Percentiles rank a stretch among this genome's conserved stretches.
These are phyloP conservation scores for Kradibia gibbosae DNA, from an alignment of 1,140 invertebrate species.

Conservation along the genomic window DNA sequence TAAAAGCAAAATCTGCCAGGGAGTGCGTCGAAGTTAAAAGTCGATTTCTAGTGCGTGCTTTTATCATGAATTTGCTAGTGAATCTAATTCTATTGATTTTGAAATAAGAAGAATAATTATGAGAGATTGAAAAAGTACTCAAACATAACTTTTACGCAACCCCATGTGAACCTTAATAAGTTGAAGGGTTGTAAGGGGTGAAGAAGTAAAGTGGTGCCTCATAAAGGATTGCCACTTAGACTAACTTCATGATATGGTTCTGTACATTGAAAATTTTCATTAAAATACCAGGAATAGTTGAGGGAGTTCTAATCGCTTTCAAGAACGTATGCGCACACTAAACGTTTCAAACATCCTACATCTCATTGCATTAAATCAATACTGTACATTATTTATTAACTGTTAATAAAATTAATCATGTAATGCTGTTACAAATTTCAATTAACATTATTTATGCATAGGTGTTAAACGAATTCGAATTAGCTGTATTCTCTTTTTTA, in stretches of 20 bases:
- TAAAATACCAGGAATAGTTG: conserved; percentile 50
- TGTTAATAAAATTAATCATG: conserved; percentile 24
- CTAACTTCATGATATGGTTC: conserved; percentile 38
- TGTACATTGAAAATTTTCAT: conserved; percentile 46
- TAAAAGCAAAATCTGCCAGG: not conserved
- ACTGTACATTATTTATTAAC: conserved; percentile 18
- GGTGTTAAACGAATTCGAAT: not conserved
- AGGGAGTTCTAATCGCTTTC: conserved; percentile 40
- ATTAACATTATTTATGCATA: conserved; percentile 1
- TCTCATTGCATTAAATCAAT: conserved; percentile 15
- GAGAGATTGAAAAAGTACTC: conserved; percentile 46
- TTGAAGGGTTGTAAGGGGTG: too few species aligned
- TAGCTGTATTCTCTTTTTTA: too few species aligned
- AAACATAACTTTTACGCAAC: too few species aligned
- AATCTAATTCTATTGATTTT: conserved; percentile 38
- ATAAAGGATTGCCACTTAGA: too few species aligned
- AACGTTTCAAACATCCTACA: conserved; percentile 34
- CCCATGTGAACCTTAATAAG: too few species aligned
- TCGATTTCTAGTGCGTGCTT: not conserved
- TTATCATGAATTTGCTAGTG: not conserved
- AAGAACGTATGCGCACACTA: conserved; percentile 39
- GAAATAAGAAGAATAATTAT: conserved; percentile 34
- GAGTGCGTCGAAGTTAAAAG: not conserved
- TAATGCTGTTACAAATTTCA: conserved; percentile 18
- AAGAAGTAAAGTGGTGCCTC: too few species aligned